A percentile compares a stretch with the other conserved stretches of the same genome.
These are phyloP conservation scores for Xestia rhomboidea DNA, from an alignment of 2,888 invertebrate species.

Conservation along the genomic window DNA sequence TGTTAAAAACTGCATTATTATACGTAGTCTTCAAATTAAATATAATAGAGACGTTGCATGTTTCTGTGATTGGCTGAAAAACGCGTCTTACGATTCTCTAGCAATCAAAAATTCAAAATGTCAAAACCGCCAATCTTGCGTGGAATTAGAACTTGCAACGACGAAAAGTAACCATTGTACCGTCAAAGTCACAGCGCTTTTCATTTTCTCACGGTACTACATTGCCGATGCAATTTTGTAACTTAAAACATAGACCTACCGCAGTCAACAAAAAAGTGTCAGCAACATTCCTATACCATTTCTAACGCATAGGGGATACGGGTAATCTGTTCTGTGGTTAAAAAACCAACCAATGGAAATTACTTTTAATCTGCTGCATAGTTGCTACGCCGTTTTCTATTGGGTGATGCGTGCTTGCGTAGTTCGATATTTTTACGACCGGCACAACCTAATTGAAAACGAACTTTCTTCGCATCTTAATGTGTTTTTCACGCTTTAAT, in stretches of 20 bases:
- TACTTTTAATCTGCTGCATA: conserved; percentile 66
- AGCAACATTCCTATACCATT: conserved; percentile 65
- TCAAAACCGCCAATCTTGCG: no score
- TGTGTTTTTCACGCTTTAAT: conserved; percentile 27
- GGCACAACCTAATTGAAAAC: conserved; percentile 75
- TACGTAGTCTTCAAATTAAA: no score
- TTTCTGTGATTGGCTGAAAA: no score
- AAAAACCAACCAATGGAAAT: conserved; percentile 67
- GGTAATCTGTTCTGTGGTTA: conserved; percentile 86
- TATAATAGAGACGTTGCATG: no score
- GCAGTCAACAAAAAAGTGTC: conserved; percentile 67
- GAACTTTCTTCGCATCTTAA: conserved; percentile 65
- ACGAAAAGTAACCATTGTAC: no score
- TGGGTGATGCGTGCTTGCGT: conserved; percentile 63
- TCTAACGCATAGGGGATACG: conserved; percentile 86
- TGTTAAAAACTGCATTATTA: no score
- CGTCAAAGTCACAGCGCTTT: background rate
- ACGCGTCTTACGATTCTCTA: no score
- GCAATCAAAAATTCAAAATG: no score
- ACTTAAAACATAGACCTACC: conserved; percentile 71
- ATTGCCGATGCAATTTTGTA: conserved; percentile 54
- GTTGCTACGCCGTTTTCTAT: conserved; percentile 67
- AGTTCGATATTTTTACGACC: conserved; percentile 71
- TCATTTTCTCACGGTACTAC: conserved; percentile 6
- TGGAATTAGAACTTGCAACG: no score